Conservation (phyloP, 1,140 invertebrate genomes). For the Papilio machaon region DNA sequence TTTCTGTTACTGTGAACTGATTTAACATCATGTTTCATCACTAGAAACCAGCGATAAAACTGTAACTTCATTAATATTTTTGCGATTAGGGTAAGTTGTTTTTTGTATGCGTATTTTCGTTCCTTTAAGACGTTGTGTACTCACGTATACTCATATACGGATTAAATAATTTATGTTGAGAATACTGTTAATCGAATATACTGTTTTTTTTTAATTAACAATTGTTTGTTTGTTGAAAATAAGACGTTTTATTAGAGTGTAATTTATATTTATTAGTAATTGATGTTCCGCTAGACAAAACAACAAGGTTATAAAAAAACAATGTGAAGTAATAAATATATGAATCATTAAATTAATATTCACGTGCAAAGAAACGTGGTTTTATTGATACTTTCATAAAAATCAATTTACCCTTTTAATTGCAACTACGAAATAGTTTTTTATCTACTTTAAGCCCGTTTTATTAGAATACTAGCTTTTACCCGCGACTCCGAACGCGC, state of each 20-base stretch:
- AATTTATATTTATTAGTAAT: slow-evolving; percentile 6
- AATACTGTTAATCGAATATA: neutral
- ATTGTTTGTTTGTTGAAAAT: neutral
- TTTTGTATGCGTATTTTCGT: neutral
- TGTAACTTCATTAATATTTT: neutral
- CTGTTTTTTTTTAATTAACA: neutral
- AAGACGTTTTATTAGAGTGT: neutral
- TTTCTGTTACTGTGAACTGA: too few species aligned
- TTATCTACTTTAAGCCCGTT: too few species aligned
- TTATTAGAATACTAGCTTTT: too few species aligned
- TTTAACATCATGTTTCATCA: too few species aligned
- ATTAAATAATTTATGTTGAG: neutral
- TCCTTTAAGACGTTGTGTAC: too few species aligned
- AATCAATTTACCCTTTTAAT: too few species aligned
- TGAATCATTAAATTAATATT: neutral
- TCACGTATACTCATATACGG: too few species aligned
- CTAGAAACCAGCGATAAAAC: too few species aligned
- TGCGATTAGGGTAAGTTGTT: neutral
- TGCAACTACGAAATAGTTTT: too few species aligned
- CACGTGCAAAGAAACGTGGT: too few species aligned
- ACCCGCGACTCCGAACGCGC: too few species aligned
- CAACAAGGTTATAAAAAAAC: slow-evolving; percentile 5
- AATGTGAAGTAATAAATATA: neutral
- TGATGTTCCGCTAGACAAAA: neutral
- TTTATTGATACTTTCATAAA: neutral